A percentile compares a stretch with the other conserved stretches of the same genome.
Evolutionary conservation across 64 coral and sea anemone species (phyloP).

Genomic region (Montipora cactus): DNA sequence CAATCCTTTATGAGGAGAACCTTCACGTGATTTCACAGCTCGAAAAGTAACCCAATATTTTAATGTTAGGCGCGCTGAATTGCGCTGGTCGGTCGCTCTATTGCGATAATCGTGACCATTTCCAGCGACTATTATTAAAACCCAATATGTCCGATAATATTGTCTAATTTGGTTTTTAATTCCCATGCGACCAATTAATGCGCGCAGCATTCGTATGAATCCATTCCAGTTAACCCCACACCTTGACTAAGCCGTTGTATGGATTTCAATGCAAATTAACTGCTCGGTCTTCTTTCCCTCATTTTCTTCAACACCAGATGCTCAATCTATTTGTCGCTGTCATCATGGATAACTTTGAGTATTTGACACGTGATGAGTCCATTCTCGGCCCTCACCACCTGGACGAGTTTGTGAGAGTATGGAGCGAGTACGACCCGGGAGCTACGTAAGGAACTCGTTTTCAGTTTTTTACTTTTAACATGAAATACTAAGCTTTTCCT

Average conservation of each 20-base stretch:
- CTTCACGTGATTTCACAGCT: no score
- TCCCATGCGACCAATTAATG: no score
- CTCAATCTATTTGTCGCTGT: constrained; percentile 99
- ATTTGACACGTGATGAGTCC: constrained; percentile 96
- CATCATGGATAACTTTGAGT: constrained; percentile 99
- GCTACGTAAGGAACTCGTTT: constrained; percentile 84
- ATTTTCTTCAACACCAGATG: constrained; percentile 69
- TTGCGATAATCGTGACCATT: no score
- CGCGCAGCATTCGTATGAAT: no score
- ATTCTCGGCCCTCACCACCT: constrained; percentile 97
- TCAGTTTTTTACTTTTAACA: neutral
- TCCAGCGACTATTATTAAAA: no score
- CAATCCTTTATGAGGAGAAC: no score
- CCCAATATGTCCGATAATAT: no score
- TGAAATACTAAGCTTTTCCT: neutral
- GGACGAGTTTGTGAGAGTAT: constrained; percentile 98
- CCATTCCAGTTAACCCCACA: no score
- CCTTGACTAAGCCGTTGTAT: neutral
- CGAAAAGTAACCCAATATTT: no score
- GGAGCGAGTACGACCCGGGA: constrained; percentile 97
- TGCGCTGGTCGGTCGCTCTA: no score
- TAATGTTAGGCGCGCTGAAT: no score
- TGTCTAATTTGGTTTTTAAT: no score
- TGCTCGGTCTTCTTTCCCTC: neutral
- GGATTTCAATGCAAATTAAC: neutral